Conservation (phyloP, 2,113 vertebrate species). For the Podiceps cristatus region DNA sequence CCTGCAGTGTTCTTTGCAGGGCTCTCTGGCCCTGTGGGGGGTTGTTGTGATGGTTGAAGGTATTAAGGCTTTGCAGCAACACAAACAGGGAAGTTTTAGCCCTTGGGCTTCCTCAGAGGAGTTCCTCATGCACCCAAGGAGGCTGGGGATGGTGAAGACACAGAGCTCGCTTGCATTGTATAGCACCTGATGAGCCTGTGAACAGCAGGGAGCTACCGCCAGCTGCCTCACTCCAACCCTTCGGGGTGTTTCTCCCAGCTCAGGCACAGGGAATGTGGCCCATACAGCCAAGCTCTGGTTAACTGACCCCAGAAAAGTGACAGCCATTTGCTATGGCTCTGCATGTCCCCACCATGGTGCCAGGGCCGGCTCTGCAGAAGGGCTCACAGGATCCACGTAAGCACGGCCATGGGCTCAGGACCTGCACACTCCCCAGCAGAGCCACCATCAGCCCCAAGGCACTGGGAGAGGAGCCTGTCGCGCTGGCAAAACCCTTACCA, state of each 20-base stretch:
- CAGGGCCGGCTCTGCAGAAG: not conserved
- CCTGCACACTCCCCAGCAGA: rapidly evolving
- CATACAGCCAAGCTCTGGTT: not conserved
- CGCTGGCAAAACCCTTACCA: constrained; percentile 78
- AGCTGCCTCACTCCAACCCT: not conserved
- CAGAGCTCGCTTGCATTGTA: not conserved
- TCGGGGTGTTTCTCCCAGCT: not conserved
- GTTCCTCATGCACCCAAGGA: not conserved
- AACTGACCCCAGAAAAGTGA: not conserved
- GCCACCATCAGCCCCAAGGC: rapidly evolving
- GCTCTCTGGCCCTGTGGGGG: not conserved
- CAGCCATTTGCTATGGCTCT: not conserved
- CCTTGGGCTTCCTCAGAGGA: not conserved
- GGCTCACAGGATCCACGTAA: not conserved
- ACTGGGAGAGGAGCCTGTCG: rapidly evolving
- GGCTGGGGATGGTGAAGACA: not conserved
- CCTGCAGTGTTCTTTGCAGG: not conserved
- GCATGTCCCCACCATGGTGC: rapidly evolving
- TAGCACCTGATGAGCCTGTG: rapidly evolving
- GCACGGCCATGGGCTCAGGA: rapidly evolving
- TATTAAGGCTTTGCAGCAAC: not conserved
- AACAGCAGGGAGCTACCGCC: not conserved
- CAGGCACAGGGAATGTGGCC: not conserved
- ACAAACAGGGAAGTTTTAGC: not conserved
- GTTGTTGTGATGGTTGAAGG: not conserved